Base-by-base conservation (phyloP, 2,113 vertebrate species). In the Boulengeromyrus knoepffleri region DNA sequence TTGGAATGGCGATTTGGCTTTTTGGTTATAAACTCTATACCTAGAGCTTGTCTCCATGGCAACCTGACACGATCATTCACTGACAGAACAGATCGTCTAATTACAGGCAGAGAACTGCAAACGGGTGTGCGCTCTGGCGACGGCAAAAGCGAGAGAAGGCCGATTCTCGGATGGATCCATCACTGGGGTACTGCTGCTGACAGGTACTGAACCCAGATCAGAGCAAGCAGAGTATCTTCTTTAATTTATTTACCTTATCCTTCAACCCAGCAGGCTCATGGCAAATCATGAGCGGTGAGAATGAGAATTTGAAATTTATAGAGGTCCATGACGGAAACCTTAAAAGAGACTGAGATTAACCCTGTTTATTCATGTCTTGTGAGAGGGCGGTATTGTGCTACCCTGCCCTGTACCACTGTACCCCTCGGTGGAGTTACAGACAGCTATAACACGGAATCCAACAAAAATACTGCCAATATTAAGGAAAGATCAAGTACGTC, bases 51-150 rank as follows among this genome's bases (percentile, higher is more conserved):
- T 70, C 62, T 70, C n/a, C n/a, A 70, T 31, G 62, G n/a, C 62
- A 70, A 70, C 62, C 27, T 70, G 62, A 70, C 62, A 70, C 3
- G 2, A 80, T 80, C 89, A 58, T 88, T 90, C 42, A 90, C 58
- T 50, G 66, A 52, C 85, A 50, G 45, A 31, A 74, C 84, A 90
- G 53, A 88, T 89, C 70, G 66, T 90, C 84, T 88, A 15, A 27
- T 88, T 62, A 80, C 90, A 17, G 27, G 39, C 85, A 42, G 66
- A 74, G 66, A 15, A 36, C 24, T 42, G 58, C 62, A 46, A 42
- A 90, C 42, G 85, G 58, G 50, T 39, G 19, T 24, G 56, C 49
- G 3, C 49, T 53, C 36, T 42, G n/a, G n/a, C 62, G 15, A 5
- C 24, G 58, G 50, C 74, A 42, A 31, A 84, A 21, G 50, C 27